Evolutionary conservation across 2,797 vertebrate genomes (phyloP).

Genomic region (Pseudotriccus pelzelni): DNA sequence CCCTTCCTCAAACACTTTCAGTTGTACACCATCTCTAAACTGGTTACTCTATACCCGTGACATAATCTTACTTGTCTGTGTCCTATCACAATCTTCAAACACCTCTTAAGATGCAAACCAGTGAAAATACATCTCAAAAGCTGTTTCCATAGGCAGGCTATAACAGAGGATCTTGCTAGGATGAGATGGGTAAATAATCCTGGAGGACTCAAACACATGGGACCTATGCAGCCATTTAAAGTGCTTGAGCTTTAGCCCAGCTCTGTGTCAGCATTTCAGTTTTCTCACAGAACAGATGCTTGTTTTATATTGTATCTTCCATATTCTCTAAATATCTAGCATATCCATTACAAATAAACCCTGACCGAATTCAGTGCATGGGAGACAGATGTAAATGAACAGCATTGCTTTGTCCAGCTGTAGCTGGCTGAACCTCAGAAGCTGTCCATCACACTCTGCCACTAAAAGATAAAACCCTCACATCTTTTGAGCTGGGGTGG

Average conservation of each 20-base stretch:
- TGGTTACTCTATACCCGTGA: not conserved
- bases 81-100: not conserved
- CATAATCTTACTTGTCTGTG: not conserved
- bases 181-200: not conserved
- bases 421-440: slow-evolving; percentile 4
- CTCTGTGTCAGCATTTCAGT: slow-evolving; percentile 23
- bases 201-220: not conserved
- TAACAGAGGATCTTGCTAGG: not conserved
- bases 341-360: not conserved
- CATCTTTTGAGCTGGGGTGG: not conserved
- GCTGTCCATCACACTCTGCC: not conserved
- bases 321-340: not conserved
- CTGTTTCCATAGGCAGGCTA: not conserved
- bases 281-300: not conserved
- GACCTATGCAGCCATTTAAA: not conserved
- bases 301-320: slow-evolving; percentile 13
- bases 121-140: not conserved
- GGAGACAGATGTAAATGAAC: slow-evolving; percentile 24
- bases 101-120: not conserved
- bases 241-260: not conserved
- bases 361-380: not conserved
- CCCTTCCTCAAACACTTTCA: not conserved
- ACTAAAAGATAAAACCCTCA: not conserved
- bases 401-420: not conserved
- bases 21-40: not conserved